Conservation (phyloP, 2,797 vertebrate genomes). For the Pseudopleuronectes americanus region DNA sequence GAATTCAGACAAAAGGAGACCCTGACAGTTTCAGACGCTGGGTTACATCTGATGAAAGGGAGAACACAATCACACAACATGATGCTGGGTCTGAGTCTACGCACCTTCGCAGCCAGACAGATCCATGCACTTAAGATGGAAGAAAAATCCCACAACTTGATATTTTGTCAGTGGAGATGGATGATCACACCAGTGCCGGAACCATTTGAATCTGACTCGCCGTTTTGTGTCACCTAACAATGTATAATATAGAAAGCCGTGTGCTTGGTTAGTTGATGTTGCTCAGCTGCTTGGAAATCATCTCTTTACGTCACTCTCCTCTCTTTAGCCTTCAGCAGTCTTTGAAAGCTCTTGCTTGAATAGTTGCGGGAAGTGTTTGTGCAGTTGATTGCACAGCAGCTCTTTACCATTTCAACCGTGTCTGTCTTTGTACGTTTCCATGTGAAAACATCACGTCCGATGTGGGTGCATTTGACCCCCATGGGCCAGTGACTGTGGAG, state of each 20-base stretch:
- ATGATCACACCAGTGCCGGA: neutral
- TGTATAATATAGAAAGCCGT: neutral
- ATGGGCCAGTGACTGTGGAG: neutral
- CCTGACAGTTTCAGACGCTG: neutral
- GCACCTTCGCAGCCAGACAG: neutral
- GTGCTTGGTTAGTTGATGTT: neutral
- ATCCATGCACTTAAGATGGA: constrained; percentile 18
- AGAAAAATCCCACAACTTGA: constrained; percentile 13
- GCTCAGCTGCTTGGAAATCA: constrained; percentile 11
- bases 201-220: neutral
- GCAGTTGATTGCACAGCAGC: constrained; percentile 15
- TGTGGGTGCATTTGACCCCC: constrained; percentile 15
- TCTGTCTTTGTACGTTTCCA: neutral
- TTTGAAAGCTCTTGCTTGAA: constrained; percentile 16
- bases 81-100: neutral
- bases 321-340: constrained; percentile 18
- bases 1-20: neutral
- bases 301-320: constrained; percentile 2
- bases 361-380: constrained; percentile 8
- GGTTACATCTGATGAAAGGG: no score
- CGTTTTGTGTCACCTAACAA: neutral
- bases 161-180: constrained; percentile 3
- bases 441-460: constrained; percentile 10
- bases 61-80: no score
- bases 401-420: neutral